Conservation (phyloP, 2,113 vertebrate genomes). For the Boulengeromyrus knoepffleri region DNA sequence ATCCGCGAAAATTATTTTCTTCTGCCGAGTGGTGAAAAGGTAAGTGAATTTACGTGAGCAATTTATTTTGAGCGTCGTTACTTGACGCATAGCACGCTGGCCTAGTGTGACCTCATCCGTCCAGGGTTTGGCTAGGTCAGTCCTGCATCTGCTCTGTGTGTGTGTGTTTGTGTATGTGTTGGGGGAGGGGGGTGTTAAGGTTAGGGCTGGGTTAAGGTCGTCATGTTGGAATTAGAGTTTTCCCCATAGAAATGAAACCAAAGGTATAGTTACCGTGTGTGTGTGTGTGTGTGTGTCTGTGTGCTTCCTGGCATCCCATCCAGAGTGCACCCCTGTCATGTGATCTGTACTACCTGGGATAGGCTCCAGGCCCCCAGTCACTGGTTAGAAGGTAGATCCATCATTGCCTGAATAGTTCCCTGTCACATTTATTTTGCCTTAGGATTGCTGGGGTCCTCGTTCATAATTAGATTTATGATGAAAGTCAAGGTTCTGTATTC, state of each 20-base stretch:
- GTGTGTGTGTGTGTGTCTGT: background rate
- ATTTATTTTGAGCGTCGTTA: background rate
- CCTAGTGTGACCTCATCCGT: background rate
- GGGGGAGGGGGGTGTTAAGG: background rate
- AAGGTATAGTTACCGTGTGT: background rate
- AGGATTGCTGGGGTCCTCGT: background rate
- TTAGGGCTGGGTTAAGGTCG: background rate
- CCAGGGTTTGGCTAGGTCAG: background rate
- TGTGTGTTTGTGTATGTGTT: background rate
- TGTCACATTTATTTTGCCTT: background rate
- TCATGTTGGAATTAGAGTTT: background rate
- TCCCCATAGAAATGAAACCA: background rate
- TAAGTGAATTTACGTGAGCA: background rate
- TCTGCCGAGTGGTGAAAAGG: slow-evolving; percentile 9
- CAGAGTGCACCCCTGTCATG: background rate
- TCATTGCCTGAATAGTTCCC: slow-evolving; percentile 13
- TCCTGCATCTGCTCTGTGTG: background rate
- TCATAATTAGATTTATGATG: background rate
- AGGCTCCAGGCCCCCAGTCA: background rate
- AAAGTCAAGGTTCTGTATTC: background rate
- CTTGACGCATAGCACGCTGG: background rate
- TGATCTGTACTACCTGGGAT: background rate
- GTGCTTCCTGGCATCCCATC: background rate
- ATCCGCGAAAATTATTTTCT: background rate
- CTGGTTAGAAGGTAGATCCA: slow-evolving; percentile 7